Base-by-base conservation (phyloP, 2,797 vertebrate genomes). In the Manis javanica region DNA sequence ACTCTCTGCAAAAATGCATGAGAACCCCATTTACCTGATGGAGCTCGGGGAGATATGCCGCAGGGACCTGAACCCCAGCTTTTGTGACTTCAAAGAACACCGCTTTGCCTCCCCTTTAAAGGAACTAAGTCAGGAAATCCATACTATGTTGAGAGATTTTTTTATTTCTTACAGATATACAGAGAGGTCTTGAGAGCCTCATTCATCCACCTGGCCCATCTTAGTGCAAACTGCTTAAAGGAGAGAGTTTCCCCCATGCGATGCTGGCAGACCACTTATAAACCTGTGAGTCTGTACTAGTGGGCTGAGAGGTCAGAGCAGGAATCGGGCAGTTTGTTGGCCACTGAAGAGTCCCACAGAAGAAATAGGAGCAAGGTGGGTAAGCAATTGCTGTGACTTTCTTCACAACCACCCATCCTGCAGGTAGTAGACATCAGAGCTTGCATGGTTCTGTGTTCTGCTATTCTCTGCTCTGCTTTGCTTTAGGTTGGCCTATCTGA, bases 241-340 rank as follows among this genome's bases (percentile, higher is more conserved):
- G 2, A 71, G 12, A 72, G 31, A 55, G 10, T 49, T 51, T 42
- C 34, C 16, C 71, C 29, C 26, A 2, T 0, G 4, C 15, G 19
- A 14, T 42, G 3, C 1, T 11, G 10, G 15, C 31, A 64, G 39
- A 71, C 61, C 53, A n/a, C 37, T 59, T 9, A 19, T 21, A 64
- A 31, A 39, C 66, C 49, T 18, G 18, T 21, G 14, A 77, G 49
- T 49, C 19, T 81, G 13, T 29, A 9, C 34, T 46, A 46, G 23
- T 2, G 13, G 89, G 42, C 21, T 0, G 0, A 39, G 34, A 13
- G 29, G 3, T 34, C 39, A n/a, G 0, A 46, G 9, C 2, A n/a
- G 34, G 29, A 63, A 66, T 21, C 34, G 3, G 31, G 24, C 6
- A 11, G 39, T 26, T n/a, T 42, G 23, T 6, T 23, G 42, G n/a